Conservation (phyloP, 2,888 invertebrate species). For the Trichopoda pennipes region DNA sequence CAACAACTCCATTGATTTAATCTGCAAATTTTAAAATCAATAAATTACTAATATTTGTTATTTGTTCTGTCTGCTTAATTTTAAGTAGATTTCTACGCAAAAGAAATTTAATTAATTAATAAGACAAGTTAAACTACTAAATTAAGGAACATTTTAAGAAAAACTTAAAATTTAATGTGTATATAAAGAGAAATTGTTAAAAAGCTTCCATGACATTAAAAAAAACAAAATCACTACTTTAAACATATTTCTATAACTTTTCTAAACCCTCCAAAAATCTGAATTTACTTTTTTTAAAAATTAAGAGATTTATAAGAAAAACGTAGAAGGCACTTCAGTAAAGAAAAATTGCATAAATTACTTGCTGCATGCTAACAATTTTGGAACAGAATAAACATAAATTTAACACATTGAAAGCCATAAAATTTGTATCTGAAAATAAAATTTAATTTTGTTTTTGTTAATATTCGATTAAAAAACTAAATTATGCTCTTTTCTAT, state of each 20-base stretch:
- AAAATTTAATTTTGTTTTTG: too few species aligned
- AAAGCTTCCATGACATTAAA: conserved; percentile 59
- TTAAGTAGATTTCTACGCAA: conserved; percentile 48
- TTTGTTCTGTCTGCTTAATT: conserved; percentile 44
- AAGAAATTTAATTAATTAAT: conserved; percentile 1
- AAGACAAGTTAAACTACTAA: conserved; percentile 39
- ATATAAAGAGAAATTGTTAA: conserved; percentile 49
- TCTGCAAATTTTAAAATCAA: conserved; percentile 48
- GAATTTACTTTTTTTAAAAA: not conserved
- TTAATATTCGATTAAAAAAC: too few species aligned
- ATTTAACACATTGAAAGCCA: too few species aligned
- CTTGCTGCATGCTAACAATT: too few species aligned
- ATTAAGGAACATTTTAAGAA: conserved; percentile 10
- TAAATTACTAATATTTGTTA: conserved; percentile 40
- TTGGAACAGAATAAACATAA: too few species aligned
- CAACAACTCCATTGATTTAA: conserved; percentile 62
- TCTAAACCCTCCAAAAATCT: not conserved
- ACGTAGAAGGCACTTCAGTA: not conserved
- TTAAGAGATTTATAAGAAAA: not conserved
- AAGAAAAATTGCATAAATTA: too few species aligned
- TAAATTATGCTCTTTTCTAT: too few species aligned
- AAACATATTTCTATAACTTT: conserved; percentile 35
- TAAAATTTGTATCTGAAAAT: too few species aligned
- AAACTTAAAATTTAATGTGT: conserved; percentile 15
- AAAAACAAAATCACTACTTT: conserved; percentile 1